Evolutionary conservation across 2,888 invertebrate genomes (phyloP).

Genomic region (Ectropis crepuscularia): DNA sequence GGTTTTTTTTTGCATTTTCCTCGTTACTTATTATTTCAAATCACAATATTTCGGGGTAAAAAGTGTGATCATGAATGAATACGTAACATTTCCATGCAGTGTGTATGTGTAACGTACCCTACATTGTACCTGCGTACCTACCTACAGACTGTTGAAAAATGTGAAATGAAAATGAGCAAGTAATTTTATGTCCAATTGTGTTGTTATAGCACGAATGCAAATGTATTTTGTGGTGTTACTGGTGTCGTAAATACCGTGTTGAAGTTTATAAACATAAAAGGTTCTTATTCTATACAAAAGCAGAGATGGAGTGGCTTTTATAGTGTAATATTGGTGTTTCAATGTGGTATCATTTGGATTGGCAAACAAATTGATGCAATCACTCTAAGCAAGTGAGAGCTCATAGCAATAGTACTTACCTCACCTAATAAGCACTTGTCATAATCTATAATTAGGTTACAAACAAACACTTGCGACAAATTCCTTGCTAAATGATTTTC

Average conservation of each 20-base stretch:
- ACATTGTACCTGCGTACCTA: background rate
- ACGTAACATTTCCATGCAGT: slow-evolving; percentile 18
- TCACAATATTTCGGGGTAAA: slow-evolving; percentile 17
- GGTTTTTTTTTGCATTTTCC: slow-evolving; percentile 68
- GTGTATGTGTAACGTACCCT: slow-evolving; percentile 3
- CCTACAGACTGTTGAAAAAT: background rate
- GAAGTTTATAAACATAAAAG: slow-evolving; percentile 9
- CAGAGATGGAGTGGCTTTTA: background rate
- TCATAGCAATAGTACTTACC: too few species aligned
- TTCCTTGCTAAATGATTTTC: too few species aligned
- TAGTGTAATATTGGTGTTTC: too few species aligned
- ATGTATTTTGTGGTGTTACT: slow-evolving; percentile 14
- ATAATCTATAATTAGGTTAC: too few species aligned
- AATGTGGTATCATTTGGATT: too few species aligned
- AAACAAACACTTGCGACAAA: too few species aligned
- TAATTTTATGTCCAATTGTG: slow-evolving; percentile 24
- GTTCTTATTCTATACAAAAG: background rate
- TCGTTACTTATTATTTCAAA: slow-evolving; percentile 36
- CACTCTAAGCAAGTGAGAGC: too few species aligned
- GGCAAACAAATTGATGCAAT: too few species aligned
- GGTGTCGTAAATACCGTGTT: slow-evolving; percentile 3
- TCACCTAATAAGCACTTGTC: too few species aligned
- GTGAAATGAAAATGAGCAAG: slow-evolving; percentile 17
- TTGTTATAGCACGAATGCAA: slow-evolving; percentile 28
- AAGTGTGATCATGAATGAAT: slow-evolving; percentile 20